A percentile compares a stretch with the other conserved stretches of the same genome.
Conservation (phyloP, 2,797 vertebrate genomes). For the Vipera latastei region DNA sequence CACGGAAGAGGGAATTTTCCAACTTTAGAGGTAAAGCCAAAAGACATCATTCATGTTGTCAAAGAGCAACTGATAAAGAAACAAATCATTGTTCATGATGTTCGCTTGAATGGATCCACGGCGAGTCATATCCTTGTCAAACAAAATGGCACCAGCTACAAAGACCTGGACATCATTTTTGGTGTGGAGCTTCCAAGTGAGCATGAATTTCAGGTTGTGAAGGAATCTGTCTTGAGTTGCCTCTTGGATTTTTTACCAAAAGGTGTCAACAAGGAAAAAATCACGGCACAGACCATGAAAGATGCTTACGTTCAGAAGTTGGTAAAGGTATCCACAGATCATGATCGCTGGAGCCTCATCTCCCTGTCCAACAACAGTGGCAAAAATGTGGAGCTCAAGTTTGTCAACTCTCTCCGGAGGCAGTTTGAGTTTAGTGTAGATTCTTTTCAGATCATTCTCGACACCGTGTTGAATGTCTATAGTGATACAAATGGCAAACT, state of each 20-base stretch:
- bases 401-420: slow-evolving; percentile 84
- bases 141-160: slow-evolving; percentile 89
- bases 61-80: slow-evolving; percentile 83
- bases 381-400: slow-evolving; percentile 96
- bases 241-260: slow-evolving; percentile 87
- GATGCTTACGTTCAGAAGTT: slow-evolving; percentile 98
- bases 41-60: slow-evolving; percentile 89
- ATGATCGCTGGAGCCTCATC: slow-evolving; percentile 97
- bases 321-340: slow-evolving; percentile 91
- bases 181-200: slow-evolving; percentile 87
- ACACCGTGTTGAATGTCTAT: slow-evolving; percentile 85
- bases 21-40: slow-evolving; percentile 90
- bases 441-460: slow-evolving; percentile 95
- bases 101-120: slow-evolving; percentile 92
- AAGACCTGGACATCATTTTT: slow-evolving; percentile 96
- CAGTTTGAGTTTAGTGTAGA: slow-evolving; percentile 99
- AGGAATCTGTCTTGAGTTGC: slow-evolving; percentile 89
- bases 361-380: slow-evolving; percentile 95
- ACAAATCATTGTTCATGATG: slow-evolving; percentile 84
- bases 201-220: slow-evolving; percentile 90
- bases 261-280: slow-evolving; percentile 91
- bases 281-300: slow-evolving; percentile 90
- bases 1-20: slow-evolving; percentile 96
- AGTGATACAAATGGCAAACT: slow-evolving; percentile 71
- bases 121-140: slow-evolving; percentile 92